Evolutionary conservation across 2,113 vertebrate genomes (phyloP).

Genomic region (Chaenogobius annularis): DNA sequence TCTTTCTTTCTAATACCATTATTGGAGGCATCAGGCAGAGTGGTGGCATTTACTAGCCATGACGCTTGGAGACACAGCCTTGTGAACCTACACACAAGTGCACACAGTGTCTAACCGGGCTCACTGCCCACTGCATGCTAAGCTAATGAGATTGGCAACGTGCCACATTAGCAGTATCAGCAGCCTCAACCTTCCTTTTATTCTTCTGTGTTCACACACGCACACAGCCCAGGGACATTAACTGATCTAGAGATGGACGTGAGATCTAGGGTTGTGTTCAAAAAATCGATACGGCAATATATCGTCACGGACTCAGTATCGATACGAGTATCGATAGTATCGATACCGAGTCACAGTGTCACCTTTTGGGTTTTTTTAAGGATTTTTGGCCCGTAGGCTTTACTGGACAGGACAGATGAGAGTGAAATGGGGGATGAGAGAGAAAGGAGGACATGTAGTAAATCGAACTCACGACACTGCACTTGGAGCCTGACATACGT

Average conservation of each 20-base stretch:
- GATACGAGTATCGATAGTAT: too few species aligned
- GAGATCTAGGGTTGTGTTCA: too few species aligned
- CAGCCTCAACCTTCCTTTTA: constrained; percentile 49
- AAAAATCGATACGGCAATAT: too few species aligned
- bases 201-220: constrained; percentile 24
- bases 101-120: constrained; percentile 47
- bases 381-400: too few species aligned
- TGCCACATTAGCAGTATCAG: constrained; percentile 68
- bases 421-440: too few species aligned
- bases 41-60: constrained; percentile 66
- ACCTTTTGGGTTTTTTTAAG: too few species aligned
- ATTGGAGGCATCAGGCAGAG: constrained; percentile 66
- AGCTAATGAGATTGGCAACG: constrained; percentile 74
- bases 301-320: too few species aligned
- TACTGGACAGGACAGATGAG: too few species aligned
- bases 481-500: too few species aligned
- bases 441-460: too few species aligned
- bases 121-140: constrained; percentile 70
- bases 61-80: constrained; percentile 28
- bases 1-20: constrained; percentile 63
- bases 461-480: too few species aligned
- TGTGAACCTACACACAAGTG: constrained; percentile 21
- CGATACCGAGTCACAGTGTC: too few species aligned
- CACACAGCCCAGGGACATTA: constrained; percentile 12
- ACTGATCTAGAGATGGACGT: constrained; percentile 25